phyloP scores from a whole-genome alignment of 2,888 invertebrate species.

The Agonopterix heracliana region DNA sequence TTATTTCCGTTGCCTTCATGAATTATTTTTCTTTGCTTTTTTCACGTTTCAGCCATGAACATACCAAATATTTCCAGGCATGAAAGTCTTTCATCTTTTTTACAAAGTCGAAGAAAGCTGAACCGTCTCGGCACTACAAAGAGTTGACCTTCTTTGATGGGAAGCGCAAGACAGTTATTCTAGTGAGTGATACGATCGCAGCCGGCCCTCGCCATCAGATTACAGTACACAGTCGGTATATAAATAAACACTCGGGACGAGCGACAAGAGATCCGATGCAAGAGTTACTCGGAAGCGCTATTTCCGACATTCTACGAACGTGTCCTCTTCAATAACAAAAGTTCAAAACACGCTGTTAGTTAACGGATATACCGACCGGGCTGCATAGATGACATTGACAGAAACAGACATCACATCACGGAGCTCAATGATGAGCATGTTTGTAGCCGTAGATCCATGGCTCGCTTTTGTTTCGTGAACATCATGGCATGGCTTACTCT shows the following conservation, averaged over 20 bases:
- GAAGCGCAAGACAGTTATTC: conserved; percentile 27
- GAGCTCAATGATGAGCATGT: no score
- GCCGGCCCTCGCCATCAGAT: conserved; percentile 42
- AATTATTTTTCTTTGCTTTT: no score
- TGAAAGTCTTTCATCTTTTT: no score
- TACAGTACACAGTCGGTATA: conserved; percentile 24
- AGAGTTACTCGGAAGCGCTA: conserved; percentile 68
- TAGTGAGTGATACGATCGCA: conserved; percentile 34
- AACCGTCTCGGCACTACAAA: conserved; percentile 4
- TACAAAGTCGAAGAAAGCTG: no score
- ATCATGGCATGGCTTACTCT: no score
- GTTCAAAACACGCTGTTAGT: conserved; percentile 6
- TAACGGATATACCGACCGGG: background rate
- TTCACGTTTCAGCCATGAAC: no score
- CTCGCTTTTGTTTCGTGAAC: no score
- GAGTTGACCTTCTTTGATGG: conserved; percentile 9
- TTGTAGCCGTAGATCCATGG: no score
- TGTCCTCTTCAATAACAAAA: conserved; percentile 43
- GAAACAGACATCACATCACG: no score
- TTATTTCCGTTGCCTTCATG: no score
- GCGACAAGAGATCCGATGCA: conserved; percentile 60
- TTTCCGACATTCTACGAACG: conserved; percentile 65
- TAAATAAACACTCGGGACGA: conserved; percentile 41
- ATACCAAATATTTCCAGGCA: no score
- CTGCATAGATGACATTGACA: no score